These are phyloP conservation scores for Esox niger DNA, from an alignment of 2,113 vertebrate species.

Conservation along the genomic window DNA sequence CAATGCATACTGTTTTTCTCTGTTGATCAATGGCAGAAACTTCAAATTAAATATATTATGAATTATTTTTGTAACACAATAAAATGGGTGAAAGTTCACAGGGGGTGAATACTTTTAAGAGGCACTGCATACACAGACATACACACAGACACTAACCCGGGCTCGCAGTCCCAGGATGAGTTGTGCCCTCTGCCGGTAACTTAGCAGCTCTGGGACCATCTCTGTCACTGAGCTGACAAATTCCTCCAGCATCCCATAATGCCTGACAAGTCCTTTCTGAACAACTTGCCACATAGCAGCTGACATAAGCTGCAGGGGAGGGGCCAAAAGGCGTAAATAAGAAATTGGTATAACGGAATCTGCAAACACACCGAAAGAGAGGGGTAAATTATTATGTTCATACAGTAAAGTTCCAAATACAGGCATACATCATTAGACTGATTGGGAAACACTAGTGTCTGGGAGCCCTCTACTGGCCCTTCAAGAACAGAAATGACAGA, in stretches of 20 bases:
- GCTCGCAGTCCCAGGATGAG: slow-evolving; percentile 78
- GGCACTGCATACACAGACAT: too few relatives aligned
- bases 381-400: background rate
- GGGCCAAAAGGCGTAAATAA: slow-evolving; percentile 63
- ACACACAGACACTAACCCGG: slow-evolving; percentile 66
- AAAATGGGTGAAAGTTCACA: too few relatives aligned
- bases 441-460: too few relatives aligned
- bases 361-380: slow-evolving; percentile 14
- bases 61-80: too few relatives aligned
- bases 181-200: slow-evolving; percentile 76
- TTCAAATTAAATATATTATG: too few relatives aligned
- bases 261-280: slow-evolving; percentile 62
- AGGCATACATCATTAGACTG: too few relatives aligned
- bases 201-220: slow-evolving; percentile 76
- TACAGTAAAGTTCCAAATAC: too few relatives aligned
- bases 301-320: slow-evolving; percentile 69
- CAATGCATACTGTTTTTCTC: too few relatives aligned
- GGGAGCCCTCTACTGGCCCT: too few relatives aligned
- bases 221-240: slow-evolving; percentile 73
- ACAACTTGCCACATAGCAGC: slow-evolving; percentile 76
- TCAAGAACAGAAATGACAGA: too few relatives aligned
- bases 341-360: slow-evolving; percentile 59
- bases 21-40: too few relatives aligned
- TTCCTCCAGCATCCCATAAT: slow-evolving; percentile 74
- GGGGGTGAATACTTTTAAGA: too few relatives aligned